Percentiles rank a stretch among this genome's conserved stretches.
Conservation (phyloP, 1,140 invertebrate species). For the Chrysoperla carnea region DNA sequence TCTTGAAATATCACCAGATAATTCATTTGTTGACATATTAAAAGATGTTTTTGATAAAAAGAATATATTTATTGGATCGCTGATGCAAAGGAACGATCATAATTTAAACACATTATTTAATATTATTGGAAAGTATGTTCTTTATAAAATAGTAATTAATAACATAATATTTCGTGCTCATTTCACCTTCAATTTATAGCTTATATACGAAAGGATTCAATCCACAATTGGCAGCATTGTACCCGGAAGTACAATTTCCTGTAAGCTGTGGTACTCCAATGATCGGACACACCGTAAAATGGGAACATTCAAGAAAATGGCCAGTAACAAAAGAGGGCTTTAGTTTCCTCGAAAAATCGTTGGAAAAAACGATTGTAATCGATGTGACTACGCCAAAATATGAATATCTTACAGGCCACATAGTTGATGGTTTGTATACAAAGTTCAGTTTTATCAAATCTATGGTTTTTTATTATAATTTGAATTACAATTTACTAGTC, state of each 20-base stretch:
- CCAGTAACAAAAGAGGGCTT: slow-evolving; percentile 9
- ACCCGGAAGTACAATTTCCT: slow-evolving; percentile 32
- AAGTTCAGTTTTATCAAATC: slow-evolving; percentile 1
- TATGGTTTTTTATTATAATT: too few relatives aligned
- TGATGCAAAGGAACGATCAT: too few relatives aligned
- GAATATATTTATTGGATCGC: neutral
- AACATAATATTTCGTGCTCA: slow-evolving; percentile 14
- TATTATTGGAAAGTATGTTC: slow-evolving; percentile 25
- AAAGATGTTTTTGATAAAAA: too few relatives aligned
- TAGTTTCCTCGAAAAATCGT: neutral
- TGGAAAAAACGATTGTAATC: slow-evolving; percentile 10
- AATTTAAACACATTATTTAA: slow-evolving; percentile 15
- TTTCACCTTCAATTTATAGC: slow-evolving; percentile 21
- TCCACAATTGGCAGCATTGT: slow-evolving; percentile 31
- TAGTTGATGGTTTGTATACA: slow-evolving; percentile 50
- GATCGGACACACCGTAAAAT: slow-evolving; percentile 38
- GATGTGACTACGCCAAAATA: slow-evolving; percentile 42
- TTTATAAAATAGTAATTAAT: slow-evolving; percentile 1
- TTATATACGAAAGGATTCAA: slow-evolving; percentile 37
- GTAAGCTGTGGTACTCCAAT: slow-evolving; percentile 41
- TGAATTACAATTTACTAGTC: too few relatives aligned
- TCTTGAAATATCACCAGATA: too few relatives aligned
- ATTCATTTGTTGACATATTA: too few relatives aligned
- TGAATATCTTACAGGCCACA: slow-evolving; percentile 65
- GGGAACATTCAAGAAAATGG: slow-evolving; percentile 46